These are phyloP conservation scores for Coregonus clupeaformis DNA, from an alignment of 2,113 vertebrate species.

Conservation along the genomic window DNA sequence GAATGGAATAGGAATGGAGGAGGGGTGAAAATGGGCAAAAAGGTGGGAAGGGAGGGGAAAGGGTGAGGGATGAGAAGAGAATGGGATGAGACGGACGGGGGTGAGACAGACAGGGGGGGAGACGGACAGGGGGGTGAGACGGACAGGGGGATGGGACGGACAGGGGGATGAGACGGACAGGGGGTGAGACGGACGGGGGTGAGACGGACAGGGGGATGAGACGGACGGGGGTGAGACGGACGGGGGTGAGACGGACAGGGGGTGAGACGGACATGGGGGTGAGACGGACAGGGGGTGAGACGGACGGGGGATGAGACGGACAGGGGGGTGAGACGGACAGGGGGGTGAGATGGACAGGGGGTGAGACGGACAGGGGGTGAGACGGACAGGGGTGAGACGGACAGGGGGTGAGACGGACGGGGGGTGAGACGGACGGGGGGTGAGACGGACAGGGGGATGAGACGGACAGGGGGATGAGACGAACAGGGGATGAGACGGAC, in stretches of 20 bases:
- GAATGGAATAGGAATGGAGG: not conserved
- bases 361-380: too few relatives aligned
- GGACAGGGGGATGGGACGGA: not conserved
- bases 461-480: conserved; percentile 6
- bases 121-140: not conserved
- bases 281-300: conserved; percentile 11
- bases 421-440: too few relatives aligned
- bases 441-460: not conserved
- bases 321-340: not conserved
- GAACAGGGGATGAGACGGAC: not conserved
- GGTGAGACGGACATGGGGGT: conserved; percentile 1
- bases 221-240: not conserved
- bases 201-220: not conserved
- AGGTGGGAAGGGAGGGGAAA: not conserved
- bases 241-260: not conserved
- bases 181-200: too few relatives aligned
- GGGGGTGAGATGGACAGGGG: conserved; percentile 15
- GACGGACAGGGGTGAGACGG: too few relatives aligned
- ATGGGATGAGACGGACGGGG: conserved; percentile 14
- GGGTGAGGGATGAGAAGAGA: not conserved
- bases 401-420: not conserved
- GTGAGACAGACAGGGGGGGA: not conserved
- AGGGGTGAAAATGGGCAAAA: conserved; percentile 3
- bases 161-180: conserved; percentile 15
- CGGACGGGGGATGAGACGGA: not conserved